A percentile compares a stretch with the other conserved stretches of the same genome.
Evolutionary conservation across 2,113 vertebrate genomes (phyloP).

Genomic region (Girardinichthys multiradiatus): DNA sequence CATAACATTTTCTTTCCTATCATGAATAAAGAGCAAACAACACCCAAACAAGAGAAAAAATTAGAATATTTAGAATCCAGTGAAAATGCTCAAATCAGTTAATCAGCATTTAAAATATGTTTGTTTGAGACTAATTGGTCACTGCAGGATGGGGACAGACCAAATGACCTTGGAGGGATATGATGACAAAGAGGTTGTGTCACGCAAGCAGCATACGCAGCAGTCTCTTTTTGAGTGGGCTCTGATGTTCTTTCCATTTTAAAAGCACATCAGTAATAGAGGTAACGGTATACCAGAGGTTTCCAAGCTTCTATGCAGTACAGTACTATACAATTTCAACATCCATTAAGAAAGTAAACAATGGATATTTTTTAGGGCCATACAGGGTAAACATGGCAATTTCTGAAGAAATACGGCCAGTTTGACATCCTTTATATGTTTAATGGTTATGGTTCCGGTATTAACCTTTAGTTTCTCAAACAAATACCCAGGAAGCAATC

Average conservation of each 20-base stretch:
- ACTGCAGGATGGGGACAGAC: constrained; percentile 21
- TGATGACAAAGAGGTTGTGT: constrained; percentile 51
- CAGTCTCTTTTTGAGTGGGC: constrained; percentile 44
- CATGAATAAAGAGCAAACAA: neutral
- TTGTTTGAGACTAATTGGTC: constrained; percentile 29
- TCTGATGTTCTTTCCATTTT: constrained; percentile 80
- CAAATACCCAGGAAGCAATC: neutral
- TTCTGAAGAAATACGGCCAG: constrained; percentile 33
- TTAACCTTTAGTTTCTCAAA: constrained; percentile 22
- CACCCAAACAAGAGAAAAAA: neutral
- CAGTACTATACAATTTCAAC: constrained; percentile 41
- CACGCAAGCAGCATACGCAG: constrained; percentile 49
- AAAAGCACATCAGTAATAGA: constrained; percentile 78
- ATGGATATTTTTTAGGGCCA: constrained; percentile 58
- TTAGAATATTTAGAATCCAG: neutral
- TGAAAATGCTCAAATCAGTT: constrained; percentile 5
- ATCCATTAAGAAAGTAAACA: constrained; percentile 83
- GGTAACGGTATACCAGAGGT: constrained; percentile 75
- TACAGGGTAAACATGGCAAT: constrained; percentile 19
- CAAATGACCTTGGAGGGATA: constrained; percentile 54
- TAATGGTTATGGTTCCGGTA: constrained; percentile 2
- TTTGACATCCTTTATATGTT: constrained; percentile 18
- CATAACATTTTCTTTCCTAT: neutral
- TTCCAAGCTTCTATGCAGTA: constrained; percentile 63
- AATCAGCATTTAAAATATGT: constrained; percentile 4